Evolutionary conservation across 2,888 invertebrate genomes (phyloP).

Genomic region (Limenitis camilla): DNA sequence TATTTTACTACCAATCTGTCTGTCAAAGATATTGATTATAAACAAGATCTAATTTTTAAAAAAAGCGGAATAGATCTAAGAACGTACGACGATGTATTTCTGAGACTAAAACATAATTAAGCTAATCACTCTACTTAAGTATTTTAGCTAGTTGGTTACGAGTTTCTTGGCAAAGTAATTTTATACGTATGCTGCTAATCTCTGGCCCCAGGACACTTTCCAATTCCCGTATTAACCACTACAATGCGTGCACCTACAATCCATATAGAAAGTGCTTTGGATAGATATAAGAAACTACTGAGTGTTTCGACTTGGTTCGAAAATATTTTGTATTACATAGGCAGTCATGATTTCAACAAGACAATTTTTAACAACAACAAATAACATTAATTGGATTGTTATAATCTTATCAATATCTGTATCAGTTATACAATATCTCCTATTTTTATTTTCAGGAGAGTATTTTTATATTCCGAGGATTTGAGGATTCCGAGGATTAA

Average conservation of each 20-base stretch:
- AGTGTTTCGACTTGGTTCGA: constrained; percentile 30
- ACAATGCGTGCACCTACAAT: constrained; percentile 70
- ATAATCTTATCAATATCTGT: no score
- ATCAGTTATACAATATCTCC: no score
- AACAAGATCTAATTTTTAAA: no score
- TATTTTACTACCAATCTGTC: no score
- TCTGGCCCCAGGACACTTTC: constrained; percentile 49
- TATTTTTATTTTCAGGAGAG: no score
- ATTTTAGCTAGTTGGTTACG: background rate
- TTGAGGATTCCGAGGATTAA: no score
- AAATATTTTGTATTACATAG: background rate
- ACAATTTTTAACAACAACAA: background rate
- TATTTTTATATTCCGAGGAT: no score
- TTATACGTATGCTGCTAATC: constrained; percentile 15
- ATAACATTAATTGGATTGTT: background rate
- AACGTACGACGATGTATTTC: no score
- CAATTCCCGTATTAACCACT: constrained; percentile 51
- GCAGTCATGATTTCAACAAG: background rate
- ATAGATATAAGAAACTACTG: constrained; percentile 25
- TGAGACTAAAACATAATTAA: no score
- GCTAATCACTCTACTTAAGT: background rate
- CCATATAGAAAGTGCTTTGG: constrained; percentile 66
- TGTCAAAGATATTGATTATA: no score
- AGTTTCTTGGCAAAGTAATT: constrained; percentile 9
- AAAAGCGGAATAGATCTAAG: no score